Conservation (phyloP, 2,797 vertebrate genomes). For the Acanthis flammea region DNA sequence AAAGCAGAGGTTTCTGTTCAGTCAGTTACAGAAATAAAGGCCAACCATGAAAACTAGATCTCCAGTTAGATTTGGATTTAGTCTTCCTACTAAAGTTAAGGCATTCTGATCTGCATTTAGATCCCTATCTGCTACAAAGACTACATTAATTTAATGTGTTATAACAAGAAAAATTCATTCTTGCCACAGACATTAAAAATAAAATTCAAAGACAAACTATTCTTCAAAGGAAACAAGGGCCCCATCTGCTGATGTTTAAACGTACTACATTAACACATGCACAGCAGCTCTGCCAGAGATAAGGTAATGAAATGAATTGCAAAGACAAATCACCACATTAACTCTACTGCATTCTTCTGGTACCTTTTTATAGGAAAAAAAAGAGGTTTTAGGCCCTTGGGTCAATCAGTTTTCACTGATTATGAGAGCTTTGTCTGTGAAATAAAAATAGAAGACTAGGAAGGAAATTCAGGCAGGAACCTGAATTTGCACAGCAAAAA, state of each 20-base stretch:
- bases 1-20: conserved; percentile 34
- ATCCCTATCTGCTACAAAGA: conserved; percentile 58
- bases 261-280: conserved; percentile 74
- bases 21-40: neutral
- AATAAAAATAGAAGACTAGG: neutral
- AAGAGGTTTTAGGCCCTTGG: neutral
- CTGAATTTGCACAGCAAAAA: neutral
- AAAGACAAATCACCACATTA: conserved; percentile 33
- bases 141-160: conserved; percentile 59
- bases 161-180: conserved; percentile 57
- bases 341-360: neutral
- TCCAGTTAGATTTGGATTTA: conserved; percentile 22
- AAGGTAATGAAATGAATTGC: conserved; percentile 14
- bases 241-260: conserved; percentile 82
- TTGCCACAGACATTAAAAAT: conserved; percentile 59
- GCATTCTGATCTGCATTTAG: neutral
- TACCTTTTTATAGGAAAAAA: neutral
- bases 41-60: conserved; percentile 42
- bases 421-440: neutral
- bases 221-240: conserved; percentile 83
- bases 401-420: neutral
- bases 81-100: neutral
- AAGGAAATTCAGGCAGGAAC: neutral
- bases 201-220: conserved; percentile 65
- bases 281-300: neutral